Evolutionary conservation across 2,888 invertebrate genomes (phyloP), one percentile per base, ranked within the genome.

Genomic region (Allolobophora icterica): DNA sequence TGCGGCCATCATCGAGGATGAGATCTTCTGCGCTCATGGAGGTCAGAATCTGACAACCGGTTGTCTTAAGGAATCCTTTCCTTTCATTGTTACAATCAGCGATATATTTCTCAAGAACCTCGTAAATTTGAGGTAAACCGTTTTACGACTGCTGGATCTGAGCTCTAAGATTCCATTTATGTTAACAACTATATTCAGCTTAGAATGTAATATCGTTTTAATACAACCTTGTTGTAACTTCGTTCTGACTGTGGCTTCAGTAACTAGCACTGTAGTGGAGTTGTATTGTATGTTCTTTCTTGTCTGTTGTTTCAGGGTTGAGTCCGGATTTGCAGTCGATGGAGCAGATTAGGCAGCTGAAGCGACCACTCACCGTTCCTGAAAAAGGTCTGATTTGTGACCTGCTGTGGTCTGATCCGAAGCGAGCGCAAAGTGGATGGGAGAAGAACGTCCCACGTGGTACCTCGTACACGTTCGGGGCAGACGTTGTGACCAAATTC

Each of bases 371-470:
- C 91, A 96, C 96, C 93, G 96, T 96, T 38, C 96, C 96, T 17
- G 96, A 96, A 93, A 95, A 96, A 71, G 93, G 93, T 84, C 93
- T 96, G 45, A 94, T 96, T 34, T 96, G 96, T 93, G 96, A 96
- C 94, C 94, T 96, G 84, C 94, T 96, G 91, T 96, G 96, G 96
- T 96, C 96, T 42, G 96, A 96, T 93, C 96, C 96, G 4, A 96
- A 96, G 94, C 96, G 96, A 94, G 96, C 96, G 93, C 99, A 99
- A 92, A 98, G 98, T 96, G 99, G 99, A 42, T 99, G 99, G 99
- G 99, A 99, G 91, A 99, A 99, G 96, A 99, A 99, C 95, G 99
- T 99, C 96, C 97, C 99, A 95, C 97, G 99, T 95, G 99, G 99
- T 91, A 99, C 99, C 93, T 98, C 98, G 95, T 99, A 99, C 96